These are phyloP conservation scores for Allophyes oxyacanthae DNA, from an alignment of 2,888 invertebrate species.

Conservation along the genomic window DNA sequence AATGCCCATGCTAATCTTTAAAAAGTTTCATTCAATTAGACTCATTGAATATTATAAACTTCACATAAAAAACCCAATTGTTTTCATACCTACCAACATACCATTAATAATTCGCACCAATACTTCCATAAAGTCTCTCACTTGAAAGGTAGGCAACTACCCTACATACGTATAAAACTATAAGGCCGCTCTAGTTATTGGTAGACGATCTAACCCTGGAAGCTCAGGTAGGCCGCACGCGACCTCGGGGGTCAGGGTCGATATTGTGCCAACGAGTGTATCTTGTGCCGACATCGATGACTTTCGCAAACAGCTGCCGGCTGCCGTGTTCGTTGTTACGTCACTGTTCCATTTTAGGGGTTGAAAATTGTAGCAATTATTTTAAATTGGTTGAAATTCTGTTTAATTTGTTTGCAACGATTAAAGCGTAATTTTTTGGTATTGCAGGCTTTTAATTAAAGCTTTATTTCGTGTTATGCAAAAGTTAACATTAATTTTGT, in stretches of 20 bases:
- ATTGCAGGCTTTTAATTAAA: background rate
- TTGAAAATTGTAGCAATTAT: slow-evolving; percentile 21
- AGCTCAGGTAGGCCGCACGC: slow-evolving; percentile 67
- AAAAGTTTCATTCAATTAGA: too few relatives aligned
- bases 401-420: background rate
- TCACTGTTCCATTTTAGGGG: slow-evolving; percentile 30
- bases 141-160: slow-evolving; percentile 7
- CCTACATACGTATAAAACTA: slow-evolving; percentile 13
- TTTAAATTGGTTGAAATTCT: background rate
- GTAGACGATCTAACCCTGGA: slow-evolving; percentile 69
- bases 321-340: slow-evolving; percentile 40
- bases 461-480: background rate
- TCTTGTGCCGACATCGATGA: slow-evolving; percentile 65
- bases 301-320: slow-evolving; percentile 63
- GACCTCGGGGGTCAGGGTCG: slow-evolving; percentile 78
- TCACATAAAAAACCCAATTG: too few relatives aligned
- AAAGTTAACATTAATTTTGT: background rate
- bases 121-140: slow-evolving; percentile 28
- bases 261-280: slow-evolving; percentile 51
- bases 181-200: slow-evolving; percentile 44
- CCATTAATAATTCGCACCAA: slow-evolving; percentile 2
- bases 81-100: too few relatives aligned
- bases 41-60: too few relatives aligned
- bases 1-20: too few relatives aligned
- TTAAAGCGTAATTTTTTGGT: background rate